A percentile compares a stretch with the other conserved stretches of the same genome.
Evolutionary conservation across 2,888 invertebrate genomes (phyloP).

Genomic region (Endomychus coccineus): DNA sequence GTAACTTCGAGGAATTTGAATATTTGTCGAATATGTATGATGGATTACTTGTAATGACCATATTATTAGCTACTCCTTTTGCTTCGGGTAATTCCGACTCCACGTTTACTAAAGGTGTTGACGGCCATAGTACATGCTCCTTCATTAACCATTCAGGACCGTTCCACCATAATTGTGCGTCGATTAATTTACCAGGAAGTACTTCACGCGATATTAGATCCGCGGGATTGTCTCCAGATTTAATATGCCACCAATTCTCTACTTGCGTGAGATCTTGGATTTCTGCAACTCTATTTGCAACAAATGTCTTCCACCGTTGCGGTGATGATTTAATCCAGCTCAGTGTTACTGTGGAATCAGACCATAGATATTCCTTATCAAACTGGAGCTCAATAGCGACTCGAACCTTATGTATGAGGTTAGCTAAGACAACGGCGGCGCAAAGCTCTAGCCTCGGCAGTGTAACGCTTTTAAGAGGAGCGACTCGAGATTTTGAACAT

Average conservation of each 20-base stretch:
- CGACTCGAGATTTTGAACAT: conserved; percentile 13
- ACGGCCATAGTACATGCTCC: background rate
- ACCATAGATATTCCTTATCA: conserved; percentile 14
- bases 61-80: background rate
- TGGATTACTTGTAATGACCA: background rate
- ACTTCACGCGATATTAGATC: conserved; percentile 20
- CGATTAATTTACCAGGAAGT: conserved; percentile 10
- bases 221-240: conserved; percentile 21
- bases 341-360: conserved; percentile 20
- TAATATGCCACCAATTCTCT: too few species aligned
- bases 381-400: conserved; percentile 12
- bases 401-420: conserved; percentile 15
- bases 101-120: background rate
- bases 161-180: conserved; percentile 17
- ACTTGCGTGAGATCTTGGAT: too few species aligned
- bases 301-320: conserved; percentile 19
- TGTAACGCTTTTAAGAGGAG: conserved; percentile 20
- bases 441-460: conserved; percentile 21
- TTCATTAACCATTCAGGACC: conserved; percentile 17
- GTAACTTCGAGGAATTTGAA: background rate
- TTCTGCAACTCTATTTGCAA: conserved; percentile 20
- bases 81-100: background rate
- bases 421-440: conserved; percentile 17
- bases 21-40: background rate
- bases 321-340: conserved; percentile 19